Base-by-base conservation (phyloP, 1,140 invertebrate species). In the Diachasmimorpha longicaudata region DNA sequence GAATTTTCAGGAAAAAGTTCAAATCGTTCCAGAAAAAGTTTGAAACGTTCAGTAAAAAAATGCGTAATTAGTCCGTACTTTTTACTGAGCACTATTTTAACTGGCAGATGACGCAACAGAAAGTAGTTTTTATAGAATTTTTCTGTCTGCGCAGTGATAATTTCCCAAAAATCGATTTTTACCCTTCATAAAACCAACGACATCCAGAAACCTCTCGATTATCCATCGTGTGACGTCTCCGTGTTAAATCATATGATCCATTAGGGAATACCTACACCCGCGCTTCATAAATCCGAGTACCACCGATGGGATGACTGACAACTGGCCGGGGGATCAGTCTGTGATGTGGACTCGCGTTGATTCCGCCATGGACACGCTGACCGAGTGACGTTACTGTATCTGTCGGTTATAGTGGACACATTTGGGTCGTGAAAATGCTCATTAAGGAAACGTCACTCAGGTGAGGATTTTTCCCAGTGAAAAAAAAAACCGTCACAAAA, bases 391-490 rank as follows among this genome's bases (percentile, higher is more conserved):
- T 85, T 83, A 83, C 83, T 78, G 80, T 79, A 82, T 83, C 66
- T 63, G 36, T 76, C 70, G 75, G 14, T 63, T 80, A 76, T 79
- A 74, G 76, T 82, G 16, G 14, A 23, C 11, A 14, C 42, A 68
- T 74, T 72, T 76, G 80, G 79, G 80, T 25, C 25, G 25, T 70
- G 21, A 52, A 36, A 74, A 89, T 89, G 87, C 84, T 89, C 55
- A 86, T 86, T 81, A 89, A 89, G 81, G 87, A 87, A 77, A 87
- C 85, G 25, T 89, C 87, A 31, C 82, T 88, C 77, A 89, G 87
- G 87, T 89, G 23, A 72, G 52, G 42, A 39, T 58, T 70, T 46
- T 23, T 42, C 42, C 19, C 19, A 5, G 21, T n/a, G 21, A 14
- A 70, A 25, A 63, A n/a, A 63, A 63, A 23, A 58, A 58, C 13